Conservation (phyloP, 2,888 invertebrate species). For the Nephrotoma guestfalica region DNA sequence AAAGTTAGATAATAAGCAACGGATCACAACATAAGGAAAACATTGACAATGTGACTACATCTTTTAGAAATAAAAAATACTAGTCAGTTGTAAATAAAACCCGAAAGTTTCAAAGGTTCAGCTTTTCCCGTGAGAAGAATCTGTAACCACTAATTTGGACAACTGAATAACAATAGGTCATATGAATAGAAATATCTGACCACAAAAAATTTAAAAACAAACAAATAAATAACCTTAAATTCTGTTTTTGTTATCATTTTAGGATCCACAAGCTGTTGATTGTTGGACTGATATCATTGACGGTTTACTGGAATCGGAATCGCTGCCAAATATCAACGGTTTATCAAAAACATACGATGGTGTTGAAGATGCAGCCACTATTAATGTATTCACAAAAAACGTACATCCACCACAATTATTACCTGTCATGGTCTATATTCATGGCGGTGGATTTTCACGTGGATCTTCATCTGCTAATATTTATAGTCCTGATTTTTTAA, state of each 20-base stretch:
- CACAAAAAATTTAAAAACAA: too few species aligned
- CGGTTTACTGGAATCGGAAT: conserved; percentile 19
- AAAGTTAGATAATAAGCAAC: too few species aligned
- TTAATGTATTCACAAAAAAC: conserved; percentile 24
- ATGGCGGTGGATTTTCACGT: conserved; percentile 27
- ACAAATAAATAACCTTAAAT: background rate
- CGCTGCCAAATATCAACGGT: background rate
- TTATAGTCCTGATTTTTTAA: conserved; percentile 14
- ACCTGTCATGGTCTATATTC: conserved; percentile 30
- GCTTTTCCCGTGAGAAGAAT: too few species aligned
- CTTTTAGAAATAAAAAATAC: too few species aligned
- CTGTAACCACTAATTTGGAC: too few species aligned
- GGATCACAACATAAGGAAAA: too few species aligned
- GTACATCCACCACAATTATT: conserved; percentile 12
- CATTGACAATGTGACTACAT: too few species aligned
- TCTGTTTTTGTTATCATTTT: conserved; percentile 11
- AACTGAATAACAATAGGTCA: too few species aligned
- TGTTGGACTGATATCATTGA: conserved; percentile 32
- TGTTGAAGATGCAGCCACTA: conserved; percentile 20
- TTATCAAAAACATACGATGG: background rate
- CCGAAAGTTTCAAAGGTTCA: too few species aligned
- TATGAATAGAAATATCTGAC: too few species aligned
- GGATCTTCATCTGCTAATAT: conserved; percentile 25
- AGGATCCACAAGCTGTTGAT: conserved; percentile 30
- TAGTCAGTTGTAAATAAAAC: too few species aligned